Percentiles rank a stretch among this genome's conserved stretches.
These are phyloP conservation scores for Alsophila aescularia DNA, from an alignment of 2,888 invertebrate species.

Conservation along the genomic window DNA sequence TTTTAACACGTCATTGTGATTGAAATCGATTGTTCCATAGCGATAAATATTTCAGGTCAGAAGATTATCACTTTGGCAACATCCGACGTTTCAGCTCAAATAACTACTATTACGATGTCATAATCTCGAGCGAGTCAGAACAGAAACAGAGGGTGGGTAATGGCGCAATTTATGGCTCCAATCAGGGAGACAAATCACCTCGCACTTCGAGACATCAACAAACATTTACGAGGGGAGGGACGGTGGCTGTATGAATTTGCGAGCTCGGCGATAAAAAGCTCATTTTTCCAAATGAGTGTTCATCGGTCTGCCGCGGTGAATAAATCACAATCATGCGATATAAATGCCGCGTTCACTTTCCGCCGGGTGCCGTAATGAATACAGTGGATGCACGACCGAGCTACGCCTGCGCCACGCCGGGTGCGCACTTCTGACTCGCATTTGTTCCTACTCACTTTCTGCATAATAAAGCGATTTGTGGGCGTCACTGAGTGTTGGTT, in stretches of 20 bases:
- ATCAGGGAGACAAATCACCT: constrained; percentile 32
- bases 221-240: constrained; percentile 61
- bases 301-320: constrained; percentile 36
- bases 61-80: constrained; percentile 37
- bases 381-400: constrained; percentile 40
- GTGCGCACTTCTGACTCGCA: constrained; percentile 39
- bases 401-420: constrained; percentile 16
- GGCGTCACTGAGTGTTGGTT: constrained; percentile 53
- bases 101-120: constrained; percentile 44
- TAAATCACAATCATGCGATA: constrained; percentile 63
- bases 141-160: constrained; percentile 34
- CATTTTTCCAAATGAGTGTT: constrained; percentile 53
- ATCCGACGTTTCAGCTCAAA: constrained; percentile 39
- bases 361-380: constrained; percentile 46
- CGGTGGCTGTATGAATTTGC: constrained; percentile 74
- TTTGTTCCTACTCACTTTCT: constrained; percentile 64
- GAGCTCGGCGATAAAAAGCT: constrained; percentile 66
- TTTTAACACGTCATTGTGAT: constrained; percentile 13
- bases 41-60: constrained; percentile 24
- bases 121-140: constrained; percentile 32
- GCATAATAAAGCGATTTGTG: constrained; percentile 67
- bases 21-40: constrained; percentile 22
- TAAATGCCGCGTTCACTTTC: constrained; percentile 59
- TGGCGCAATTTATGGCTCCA: constrained; percentile 51
- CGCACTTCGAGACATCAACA: constrained; percentile 45